phyloP scores from a whole-genome alignment of 2,113 vertebrate species.

The Cercopithecus mona region DNA sequence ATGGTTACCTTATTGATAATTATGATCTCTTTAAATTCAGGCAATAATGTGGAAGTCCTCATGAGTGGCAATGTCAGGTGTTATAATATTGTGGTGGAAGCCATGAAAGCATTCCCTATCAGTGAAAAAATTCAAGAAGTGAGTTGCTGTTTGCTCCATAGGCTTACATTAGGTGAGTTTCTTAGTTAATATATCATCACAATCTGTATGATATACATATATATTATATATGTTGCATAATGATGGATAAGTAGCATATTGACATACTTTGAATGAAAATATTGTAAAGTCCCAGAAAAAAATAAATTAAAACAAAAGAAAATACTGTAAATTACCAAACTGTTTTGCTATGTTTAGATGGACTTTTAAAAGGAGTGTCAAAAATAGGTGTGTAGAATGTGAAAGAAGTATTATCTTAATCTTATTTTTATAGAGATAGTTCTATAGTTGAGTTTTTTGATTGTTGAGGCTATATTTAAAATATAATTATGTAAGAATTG shows the following conservation, averaged over 20 bases:
- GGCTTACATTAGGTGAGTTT: slow-evolving; percentile 92
- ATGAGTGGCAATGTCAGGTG: slow-evolving; percentile 97
- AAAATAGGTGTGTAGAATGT: neutral
- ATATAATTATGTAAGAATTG: neutral
- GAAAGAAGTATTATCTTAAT: neutral
- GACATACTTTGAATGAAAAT: neutral
- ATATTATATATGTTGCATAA: neutral
- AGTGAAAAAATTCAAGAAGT: slow-evolving; percentile 92
- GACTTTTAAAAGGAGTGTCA: slow-evolving; percentile 1
- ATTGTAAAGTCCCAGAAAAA: neutral
- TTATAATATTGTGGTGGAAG: slow-evolving; percentile 89
- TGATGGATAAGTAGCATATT: neutral
- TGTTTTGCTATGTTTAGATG: neutral
- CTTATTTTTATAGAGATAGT: neutral
- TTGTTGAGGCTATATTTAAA: neutral
- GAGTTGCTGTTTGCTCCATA: slow-evolving; percentile 92
- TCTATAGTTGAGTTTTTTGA: neutral
- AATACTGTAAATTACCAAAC: neutral
- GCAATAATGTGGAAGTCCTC: slow-evolving; percentile 94
- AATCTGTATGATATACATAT: neutral
- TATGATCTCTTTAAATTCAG: slow-evolving; percentile 82
- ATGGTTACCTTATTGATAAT: neutral
- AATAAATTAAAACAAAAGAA: neutral
- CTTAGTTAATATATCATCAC: neutral
- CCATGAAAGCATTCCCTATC: slow-evolving; percentile 88